Evolutionary conservation across 2,797 vertebrate species (phyloP).

Genomic region (Sebastes wilsoni): DNA sequence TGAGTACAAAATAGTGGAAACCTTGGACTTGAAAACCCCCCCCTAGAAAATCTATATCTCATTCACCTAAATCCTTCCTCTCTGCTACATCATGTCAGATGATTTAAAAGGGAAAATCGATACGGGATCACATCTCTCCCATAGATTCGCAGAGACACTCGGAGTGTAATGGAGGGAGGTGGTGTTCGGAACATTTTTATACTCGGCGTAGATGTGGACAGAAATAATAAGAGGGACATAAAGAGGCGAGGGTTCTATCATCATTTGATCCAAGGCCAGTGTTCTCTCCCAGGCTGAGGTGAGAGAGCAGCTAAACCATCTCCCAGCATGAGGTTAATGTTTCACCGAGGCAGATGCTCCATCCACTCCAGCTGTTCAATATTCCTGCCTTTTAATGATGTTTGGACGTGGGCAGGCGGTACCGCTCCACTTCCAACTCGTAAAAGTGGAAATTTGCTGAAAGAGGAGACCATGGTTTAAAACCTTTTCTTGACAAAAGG

Average conservation of each 20-base stretch:
- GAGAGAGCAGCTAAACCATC: conserved; percentile 23
- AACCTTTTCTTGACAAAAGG: not conserved
- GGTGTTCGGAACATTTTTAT: conserved; percentile 9
- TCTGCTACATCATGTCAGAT: conserved; percentile 11
- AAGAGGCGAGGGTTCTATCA: conserved; percentile 15
- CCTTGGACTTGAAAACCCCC: not conserved
- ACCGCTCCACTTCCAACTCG: not conserved
- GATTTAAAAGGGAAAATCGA: conserved; percentile 48
- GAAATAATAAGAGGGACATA: conserved; percentile 23
- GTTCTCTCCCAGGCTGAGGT: conserved; percentile 18
- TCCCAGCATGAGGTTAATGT: conserved; percentile 45
- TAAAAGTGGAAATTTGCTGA: conserved; percentile 9
- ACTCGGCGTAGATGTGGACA: not conserved
- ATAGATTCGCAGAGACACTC: conserved; percentile 17
- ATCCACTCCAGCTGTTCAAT: conserved; percentile 38
- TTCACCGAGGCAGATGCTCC: conserved; percentile 43
- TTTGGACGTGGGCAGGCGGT: conserved; percentile 3
- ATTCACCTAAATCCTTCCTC: conserved; percentile 17
- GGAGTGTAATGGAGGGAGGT: conserved; percentile 7
- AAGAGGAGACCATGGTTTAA: not conserved
- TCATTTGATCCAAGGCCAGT: conserved; percentile 24
- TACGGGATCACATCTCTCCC: conserved; percentile 26
- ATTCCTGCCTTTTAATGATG: conserved; percentile 50
- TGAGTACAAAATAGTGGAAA: conserved; percentile 1
- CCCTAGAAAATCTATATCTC: not conserved